Evolutionary conservation across 2,113 vertebrate species (phyloP).

Genomic region (Aptenodytes forsteri): DNA sequence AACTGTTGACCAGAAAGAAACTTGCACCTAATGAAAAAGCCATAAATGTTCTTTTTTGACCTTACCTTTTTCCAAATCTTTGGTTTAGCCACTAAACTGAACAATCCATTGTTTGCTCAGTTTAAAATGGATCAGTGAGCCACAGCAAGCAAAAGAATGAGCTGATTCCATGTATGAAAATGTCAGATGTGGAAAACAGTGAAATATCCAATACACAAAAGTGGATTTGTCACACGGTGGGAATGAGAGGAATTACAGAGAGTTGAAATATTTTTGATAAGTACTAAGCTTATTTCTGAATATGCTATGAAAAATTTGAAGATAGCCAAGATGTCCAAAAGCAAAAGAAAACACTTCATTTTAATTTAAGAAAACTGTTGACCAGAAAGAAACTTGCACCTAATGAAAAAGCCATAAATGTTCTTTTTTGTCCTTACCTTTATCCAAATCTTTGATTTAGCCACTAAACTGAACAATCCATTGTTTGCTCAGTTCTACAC

Average conservation of each 20-base stretch:
- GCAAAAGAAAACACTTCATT: background rate
- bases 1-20: background rate
- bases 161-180: background rate
- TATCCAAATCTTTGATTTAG: background rate
- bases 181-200: background rate
- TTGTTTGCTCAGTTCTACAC: background rate
- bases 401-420: background rate
- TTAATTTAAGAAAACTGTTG: background rate
- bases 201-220: background rate
- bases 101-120: background rate
- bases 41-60: background rate
- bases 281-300: background rate
- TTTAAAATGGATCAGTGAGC: background rate
- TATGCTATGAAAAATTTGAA: background rate
- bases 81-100: background rate
- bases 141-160: background rate
- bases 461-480: background rate
- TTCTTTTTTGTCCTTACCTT: background rate
- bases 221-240: background rate
- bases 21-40: background rate
- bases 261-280: background rate
- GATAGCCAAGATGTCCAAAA: background rate
- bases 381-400: background rate
- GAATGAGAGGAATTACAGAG: background rate
- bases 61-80: background rate